These are phyloP conservation scores for Phenganax marumi DNA, from an alignment of 92 coral and sea anemone species.

Conservation along the genomic window DNA sequence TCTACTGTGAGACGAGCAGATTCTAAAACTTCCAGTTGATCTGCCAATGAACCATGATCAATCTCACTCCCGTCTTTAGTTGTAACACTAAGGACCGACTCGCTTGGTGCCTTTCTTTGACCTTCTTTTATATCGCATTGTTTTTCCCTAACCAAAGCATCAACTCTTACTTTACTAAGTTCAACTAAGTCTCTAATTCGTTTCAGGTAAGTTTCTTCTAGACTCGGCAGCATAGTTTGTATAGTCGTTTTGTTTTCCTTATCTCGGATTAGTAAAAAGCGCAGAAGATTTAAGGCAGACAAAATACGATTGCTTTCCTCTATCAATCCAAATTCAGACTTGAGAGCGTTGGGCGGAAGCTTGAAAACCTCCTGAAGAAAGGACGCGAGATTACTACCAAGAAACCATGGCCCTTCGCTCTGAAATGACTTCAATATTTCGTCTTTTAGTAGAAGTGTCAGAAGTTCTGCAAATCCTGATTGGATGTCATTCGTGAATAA, in stretches of 20 bases:
- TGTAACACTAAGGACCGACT: not conserved
- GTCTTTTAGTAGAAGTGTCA: slow-evolving; percentile 23
- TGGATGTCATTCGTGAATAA: slow-evolving; percentile 15
- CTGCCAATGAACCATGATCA: slow-evolving; percentile 14
- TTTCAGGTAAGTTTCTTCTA: slow-evolving; percentile 20
- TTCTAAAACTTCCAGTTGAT: slow-evolving; percentile 8
- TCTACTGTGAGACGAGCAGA: slow-evolving; percentile 34
- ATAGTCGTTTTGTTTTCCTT: slow-evolving; percentile 20
- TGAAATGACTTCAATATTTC: slow-evolving; percentile 16
- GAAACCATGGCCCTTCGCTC: slow-evolving; percentile 17
- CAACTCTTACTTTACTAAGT: slow-evolving; percentile 6
- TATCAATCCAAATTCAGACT: slow-evolving; percentile 20
- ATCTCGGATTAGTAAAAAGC: slow-evolving; percentile 28
- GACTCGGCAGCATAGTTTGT: not conserved
- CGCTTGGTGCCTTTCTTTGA: not conserved
- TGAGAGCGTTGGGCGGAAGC: slow-evolving; percentile 12
- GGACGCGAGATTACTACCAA: not conserved
- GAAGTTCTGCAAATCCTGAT: slow-evolving; percentile 42
- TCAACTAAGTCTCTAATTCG: not conserved
- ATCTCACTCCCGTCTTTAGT: slow-evolving; percentile 9
- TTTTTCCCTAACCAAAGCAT: not conserved
- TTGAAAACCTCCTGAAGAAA: slow-evolving; percentile 13
- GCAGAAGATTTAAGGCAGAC: slow-evolving; percentile 23
- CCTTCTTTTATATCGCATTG: not conserved
- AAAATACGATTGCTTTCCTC: slow-evolving; percentile 20